A percentile compares a stretch with the other conserved stretches of the same genome.
Conservation (phyloP, 1,140 invertebrate species). For the Neoseiulus cucumeris region DNA sequence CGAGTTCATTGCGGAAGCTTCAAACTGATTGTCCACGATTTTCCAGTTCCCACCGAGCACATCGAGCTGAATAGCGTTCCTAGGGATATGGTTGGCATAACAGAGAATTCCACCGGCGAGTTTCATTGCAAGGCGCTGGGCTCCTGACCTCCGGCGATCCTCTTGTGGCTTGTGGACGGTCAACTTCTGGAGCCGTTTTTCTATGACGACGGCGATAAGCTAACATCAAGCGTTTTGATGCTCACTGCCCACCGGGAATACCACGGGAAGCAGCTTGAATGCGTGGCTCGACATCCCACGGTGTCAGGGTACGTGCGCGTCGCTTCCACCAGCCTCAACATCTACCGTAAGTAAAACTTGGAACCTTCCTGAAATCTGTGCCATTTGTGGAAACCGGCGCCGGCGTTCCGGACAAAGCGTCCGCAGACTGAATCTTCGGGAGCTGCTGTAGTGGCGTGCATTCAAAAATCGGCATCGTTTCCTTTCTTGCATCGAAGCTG, state of each 20-base stretch:
- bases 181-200: conserved; percentile 1
- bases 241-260: background rate
- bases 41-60: background rate
- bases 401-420: too few species aligned
- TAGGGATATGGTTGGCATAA: background rate
- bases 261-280: background rate
- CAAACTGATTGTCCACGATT: background rate
- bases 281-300: background rate
- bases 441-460: too few species aligned
- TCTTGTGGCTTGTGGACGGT: background rate
- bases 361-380: too few species aligned
- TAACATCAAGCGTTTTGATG: conserved; percentile 3
- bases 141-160: background rate
- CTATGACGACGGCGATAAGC: background rate
- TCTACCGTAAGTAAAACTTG: background rate
- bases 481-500: too few species aligned
- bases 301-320: background rate
- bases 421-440: too few species aligned
- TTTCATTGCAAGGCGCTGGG: background rate
- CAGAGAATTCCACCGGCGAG: background rate
- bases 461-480: too few species aligned
- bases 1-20: too few species aligned
- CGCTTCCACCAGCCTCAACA: background rate
- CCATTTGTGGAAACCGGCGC: too few species aligned
- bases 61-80: background rate